Percentiles rank a stretch among this genome's conserved stretches.
These are phyloP conservation scores for Blastomussa wellsi DNA, from an alignment of 92 coral and sea anemone genomes.

Conservation along the genomic window DNA sequence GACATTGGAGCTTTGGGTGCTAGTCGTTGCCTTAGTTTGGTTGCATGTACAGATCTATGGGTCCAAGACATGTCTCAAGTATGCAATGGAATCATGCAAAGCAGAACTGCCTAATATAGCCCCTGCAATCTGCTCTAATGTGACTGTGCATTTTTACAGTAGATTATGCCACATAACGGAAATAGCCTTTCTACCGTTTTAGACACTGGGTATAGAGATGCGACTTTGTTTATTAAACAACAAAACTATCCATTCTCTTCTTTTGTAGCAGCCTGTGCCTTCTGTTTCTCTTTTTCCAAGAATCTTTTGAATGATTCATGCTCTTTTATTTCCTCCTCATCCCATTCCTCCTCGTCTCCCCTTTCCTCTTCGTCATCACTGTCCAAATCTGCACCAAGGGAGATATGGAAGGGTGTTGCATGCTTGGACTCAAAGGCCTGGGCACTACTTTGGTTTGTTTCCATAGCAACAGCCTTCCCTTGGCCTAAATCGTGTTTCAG, in stretches of 20 bases:
- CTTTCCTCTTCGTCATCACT: slow-evolving; percentile 71
- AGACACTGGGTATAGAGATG: neutral
- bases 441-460: slow-evolving; percentile 36
- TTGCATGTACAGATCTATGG: too few species aligned
- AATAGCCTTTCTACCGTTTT: neutral
- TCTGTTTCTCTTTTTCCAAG: slow-evolving; percentile 50
- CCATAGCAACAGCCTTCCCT: slow-evolving; percentile 83
- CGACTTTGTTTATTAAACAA: neutral
- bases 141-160: neutral
- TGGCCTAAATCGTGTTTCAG: slow-evolving; percentile 84
- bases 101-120: neutral
- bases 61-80: too few species aligned
- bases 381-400: slow-evolving; percentile 76
- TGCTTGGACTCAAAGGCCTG: slow-evolving; percentile 38
- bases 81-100: neutral
- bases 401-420: slow-evolving; percentile 55
- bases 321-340: slow-evolving; percentile 84
- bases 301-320: slow-evolving; percentile 87
- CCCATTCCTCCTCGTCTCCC: slow-evolving; percentile 45
- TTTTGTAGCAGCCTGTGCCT: slow-evolving; percentile 9
- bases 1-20: neutral
- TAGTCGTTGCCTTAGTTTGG: neutral
- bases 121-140: neutral
- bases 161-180: neutral
- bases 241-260: slow-evolving; percentile 29